Evolutionary conservation across 2,113 vertebrate species (phyloP).

Genomic region (Malurus elegans): DNA sequence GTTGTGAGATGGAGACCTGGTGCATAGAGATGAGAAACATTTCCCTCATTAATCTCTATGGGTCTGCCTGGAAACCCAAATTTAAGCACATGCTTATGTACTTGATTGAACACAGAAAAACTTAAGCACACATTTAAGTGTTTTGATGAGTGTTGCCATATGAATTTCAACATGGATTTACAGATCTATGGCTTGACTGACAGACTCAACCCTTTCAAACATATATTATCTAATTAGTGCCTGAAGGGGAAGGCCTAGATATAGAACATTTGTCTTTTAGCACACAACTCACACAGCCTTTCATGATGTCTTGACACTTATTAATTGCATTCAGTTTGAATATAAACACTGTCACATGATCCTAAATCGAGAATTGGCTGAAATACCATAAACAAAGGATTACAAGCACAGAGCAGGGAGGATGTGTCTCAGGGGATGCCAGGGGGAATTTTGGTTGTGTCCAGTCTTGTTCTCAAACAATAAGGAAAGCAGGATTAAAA

Average conservation of each 20-base stretch:
- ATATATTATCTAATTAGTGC: constrained; percentile 58
- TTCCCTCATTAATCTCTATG: constrained; percentile 26
- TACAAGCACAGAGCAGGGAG: constrained; percentile 23
- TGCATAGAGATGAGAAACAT: constrained; percentile 14
- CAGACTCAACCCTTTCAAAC: constrained; percentile 55
- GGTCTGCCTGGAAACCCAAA: constrained; percentile 36
- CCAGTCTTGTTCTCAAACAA: constrained; percentile 46
- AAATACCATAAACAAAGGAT: constrained; percentile 63
- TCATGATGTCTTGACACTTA: constrained; percentile 59
- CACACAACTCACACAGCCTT: constrained; percentile 49
- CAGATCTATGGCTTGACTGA: constrained; percentile 45
- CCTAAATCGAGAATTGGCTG: constrained; percentile 51
- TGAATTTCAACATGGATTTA: constrained; percentile 62
- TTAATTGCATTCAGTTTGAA: constrained; percentile 62
- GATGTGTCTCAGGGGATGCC: neutral
- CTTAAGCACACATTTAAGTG: constrained; percentile 55
- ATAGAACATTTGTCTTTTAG: constrained; percentile 58
- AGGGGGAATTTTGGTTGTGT: neutral
- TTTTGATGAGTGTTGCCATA: constrained; percentile 61
- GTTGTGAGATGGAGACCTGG: constrained; percentile 10
- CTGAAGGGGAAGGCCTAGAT: constrained; percentile 52
- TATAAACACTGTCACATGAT: constrained; percentile 62
- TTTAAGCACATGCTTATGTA: constrained; percentile 40
- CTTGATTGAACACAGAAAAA: constrained; percentile 57
- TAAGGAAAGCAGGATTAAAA: neutral